Evolutionary conservation across 2,113 vertebrate genomes (phyloP).

Genomic region (Ariopsis seemanni): DNA sequence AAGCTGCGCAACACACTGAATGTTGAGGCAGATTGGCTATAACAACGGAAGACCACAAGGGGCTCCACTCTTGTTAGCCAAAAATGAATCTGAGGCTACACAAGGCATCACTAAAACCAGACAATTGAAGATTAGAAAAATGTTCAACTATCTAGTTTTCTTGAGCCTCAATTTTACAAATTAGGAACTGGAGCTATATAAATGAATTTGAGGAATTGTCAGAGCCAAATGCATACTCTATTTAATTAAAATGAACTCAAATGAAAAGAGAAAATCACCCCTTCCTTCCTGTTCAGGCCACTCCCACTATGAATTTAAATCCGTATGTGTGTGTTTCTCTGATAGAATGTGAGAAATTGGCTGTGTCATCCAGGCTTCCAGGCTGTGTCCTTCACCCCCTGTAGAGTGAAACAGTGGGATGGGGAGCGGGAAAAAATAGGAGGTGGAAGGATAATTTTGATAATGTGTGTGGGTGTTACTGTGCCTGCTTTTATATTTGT

Average conservation of each 20-base stretch:
- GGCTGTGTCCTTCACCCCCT: constrained; percentile 25
- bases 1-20: too few relatives aligned
- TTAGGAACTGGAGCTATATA: not conserved
- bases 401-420: not conserved
- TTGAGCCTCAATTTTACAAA: not conserved
- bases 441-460: constrained; percentile 15
- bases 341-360: constrained; percentile 16
- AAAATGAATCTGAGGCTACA: too few relatives aligned
- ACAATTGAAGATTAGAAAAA: not conserved
- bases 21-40: too few relatives aligned
- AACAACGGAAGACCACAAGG: too few relatives aligned
- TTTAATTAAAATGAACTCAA: not conserved
- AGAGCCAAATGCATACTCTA: not conserved
- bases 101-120: too few relatives aligned
- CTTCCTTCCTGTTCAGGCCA: not conserved
- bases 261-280: not conserved
- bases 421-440: not conserved
- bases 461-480: constrained; percentile 15
- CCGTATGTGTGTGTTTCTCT: not conserved
- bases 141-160: not conserved
- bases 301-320: not conserved
- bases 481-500: not conserved
- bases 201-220: not conserved
- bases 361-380: not conserved
- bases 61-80: too few relatives aligned